phyloP scores from a whole-genome alignment of 2,797 vertebrate species.

The Ctenopoma kingsleyae region DNA sequence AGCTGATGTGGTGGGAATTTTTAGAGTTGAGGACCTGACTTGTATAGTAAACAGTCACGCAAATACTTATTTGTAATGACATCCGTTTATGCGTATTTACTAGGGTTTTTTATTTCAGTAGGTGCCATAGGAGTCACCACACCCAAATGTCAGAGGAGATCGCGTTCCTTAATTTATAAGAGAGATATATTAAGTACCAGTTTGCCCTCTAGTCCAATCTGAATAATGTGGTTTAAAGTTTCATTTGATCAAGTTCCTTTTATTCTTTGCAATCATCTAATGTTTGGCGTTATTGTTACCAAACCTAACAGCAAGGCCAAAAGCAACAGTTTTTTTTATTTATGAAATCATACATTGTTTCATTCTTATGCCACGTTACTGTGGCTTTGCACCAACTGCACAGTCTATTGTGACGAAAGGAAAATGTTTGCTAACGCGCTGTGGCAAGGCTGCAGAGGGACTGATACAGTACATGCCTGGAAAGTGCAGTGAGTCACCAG shows the following conservation, averaged over 20 bases:
- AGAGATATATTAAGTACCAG: conserved; percentile 37
- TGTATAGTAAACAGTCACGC: conserved; percentile 51
- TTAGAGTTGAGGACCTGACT: neutral
- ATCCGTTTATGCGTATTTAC: conserved; percentile 35
- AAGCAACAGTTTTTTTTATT: conserved; percentile 40
- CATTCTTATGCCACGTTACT: conserved; percentile 49
- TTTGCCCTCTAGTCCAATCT: conserved; percentile 58
- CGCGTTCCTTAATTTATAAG: conserved; percentile 46
- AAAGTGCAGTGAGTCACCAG: conserved; percentile 52
- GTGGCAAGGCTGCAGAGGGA: conserved; percentile 24
- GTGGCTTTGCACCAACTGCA: conserved; percentile 27
- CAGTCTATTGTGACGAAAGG: conserved; percentile 42
- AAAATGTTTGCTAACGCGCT: conserved; percentile 45
- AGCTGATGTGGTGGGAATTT: conserved; percentile 23
- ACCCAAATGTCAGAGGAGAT: conserved; percentile 51
- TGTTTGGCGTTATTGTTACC: conserved; percentile 41
- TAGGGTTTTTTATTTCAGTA: conserved; percentile 54
- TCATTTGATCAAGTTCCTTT: conserved; percentile 55
- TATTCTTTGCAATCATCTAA: conserved; percentile 33
- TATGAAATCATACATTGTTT: conserved; percentile 57
- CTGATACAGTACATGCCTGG: conserved; percentile 46
- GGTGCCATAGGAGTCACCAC: conserved; percentile 43
- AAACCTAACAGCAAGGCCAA: conserved; percentile 23
- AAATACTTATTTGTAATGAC: conserved; percentile 36
- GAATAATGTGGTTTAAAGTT: conserved; percentile 40